Evolutionary conservation across 2,113 vertebrate species (phyloP), one percentile per base, ranked within the genome.

Genomic region (Bothrops jararaca): DNA sequence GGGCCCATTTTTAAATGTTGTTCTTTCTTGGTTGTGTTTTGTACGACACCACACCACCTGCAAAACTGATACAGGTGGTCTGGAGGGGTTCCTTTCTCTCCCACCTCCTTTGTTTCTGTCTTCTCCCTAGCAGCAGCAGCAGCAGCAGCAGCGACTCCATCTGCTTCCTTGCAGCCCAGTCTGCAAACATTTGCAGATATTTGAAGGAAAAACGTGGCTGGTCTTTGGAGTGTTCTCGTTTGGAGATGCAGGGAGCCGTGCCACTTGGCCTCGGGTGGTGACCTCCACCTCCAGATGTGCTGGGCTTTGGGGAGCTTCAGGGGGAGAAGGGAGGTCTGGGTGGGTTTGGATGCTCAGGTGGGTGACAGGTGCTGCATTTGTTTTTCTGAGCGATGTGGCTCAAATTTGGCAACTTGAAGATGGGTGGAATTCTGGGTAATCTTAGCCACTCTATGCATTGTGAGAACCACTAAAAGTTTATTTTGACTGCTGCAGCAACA

Each of bases 81-180:
- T 9, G 48, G 48, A 24, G 0, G n/a, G 11, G 34, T 24, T 13
- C n/a, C 13, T 69, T 4, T 12, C 24, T 3, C 13, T 6, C 74
- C 12, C 29, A 2, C 24, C 20, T 24, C 42, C n/a, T 74, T 54
- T 1, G 20, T 5, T 34, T 24, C n/a, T 24, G n/a, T 1, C 20
- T 23, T 57, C 57, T 53, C 57, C 12, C 0, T 5, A n/a, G 10
- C 45, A 45, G 45, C 45, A 45, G 45, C n/a, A 9, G 3, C 42
- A 1, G 13, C 42, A 1, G 7, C 18, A 5, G 5, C 42, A 0
- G 7, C 18, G 1, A 3, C 54, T n/a, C 39, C 53, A 45, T 2
- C 6, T 9, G 9, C 8, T 52, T 42, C 11, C 23, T 48, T 7
- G 1, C 34, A 48, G 42, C 91, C 85, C 2, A 15, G 9, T 52